Evolutionary conservation across 2,113 vertebrate genomes (phyloP).

Genomic region (Melanerpes aurifrons): DNA sequence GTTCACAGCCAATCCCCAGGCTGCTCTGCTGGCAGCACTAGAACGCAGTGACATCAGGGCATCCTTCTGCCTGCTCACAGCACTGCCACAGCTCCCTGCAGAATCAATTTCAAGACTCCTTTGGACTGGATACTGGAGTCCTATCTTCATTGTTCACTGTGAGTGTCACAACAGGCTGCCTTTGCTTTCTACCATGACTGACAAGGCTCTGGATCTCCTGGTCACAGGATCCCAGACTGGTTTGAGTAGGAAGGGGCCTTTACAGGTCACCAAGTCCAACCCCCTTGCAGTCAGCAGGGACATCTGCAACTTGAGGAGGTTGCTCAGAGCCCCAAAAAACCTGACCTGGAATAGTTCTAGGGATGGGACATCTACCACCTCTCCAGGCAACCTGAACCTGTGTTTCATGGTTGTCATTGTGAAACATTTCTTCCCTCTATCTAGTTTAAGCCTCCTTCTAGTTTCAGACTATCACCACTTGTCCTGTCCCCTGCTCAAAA

Average conservation of each 20-base stretch:
- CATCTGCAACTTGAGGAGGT: background rate
- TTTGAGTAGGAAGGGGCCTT: background rate
- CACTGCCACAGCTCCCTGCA: background rate
- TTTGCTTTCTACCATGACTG: background rate
- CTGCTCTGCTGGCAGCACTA: background rate
- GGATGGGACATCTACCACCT: background rate
- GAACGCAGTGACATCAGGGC: background rate
- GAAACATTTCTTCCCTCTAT: background rate
- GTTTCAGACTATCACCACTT: background rate
- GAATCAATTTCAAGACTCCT: background rate
- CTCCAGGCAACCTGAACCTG: background rate
- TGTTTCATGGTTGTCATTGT: background rate
- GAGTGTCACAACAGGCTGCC: rapidly evolving
- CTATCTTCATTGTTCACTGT: background rate
- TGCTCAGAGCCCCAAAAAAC: background rate
- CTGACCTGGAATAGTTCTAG: background rate
- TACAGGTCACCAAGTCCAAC: background rate
- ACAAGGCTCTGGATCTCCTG: background rate
- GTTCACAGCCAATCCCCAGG: background rate
- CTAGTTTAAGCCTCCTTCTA: background rate
- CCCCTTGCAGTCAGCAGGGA: background rate
- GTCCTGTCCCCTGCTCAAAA: background rate
- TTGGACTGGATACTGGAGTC: background rate
- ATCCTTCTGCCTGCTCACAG: background rate
- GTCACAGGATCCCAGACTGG: background rate